Evolutionary conservation across 2,113 vertebrate species (phyloP).

Genomic region (Phyllostomus hastatus): DNA sequence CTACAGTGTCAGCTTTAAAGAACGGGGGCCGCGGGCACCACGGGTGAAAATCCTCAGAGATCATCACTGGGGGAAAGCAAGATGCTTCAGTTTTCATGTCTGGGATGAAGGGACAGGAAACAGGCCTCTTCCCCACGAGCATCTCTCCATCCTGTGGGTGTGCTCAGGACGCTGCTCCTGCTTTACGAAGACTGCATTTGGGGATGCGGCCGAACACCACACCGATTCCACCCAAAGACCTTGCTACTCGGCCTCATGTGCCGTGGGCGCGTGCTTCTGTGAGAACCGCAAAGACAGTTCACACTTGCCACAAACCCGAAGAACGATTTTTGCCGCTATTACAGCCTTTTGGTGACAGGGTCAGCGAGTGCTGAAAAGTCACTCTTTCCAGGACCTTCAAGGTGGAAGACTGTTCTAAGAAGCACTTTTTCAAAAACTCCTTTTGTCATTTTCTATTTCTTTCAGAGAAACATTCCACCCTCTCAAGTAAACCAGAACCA

Average conservation of each 20-base stretch:
- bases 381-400: neutral
- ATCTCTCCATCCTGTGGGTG: neutral
- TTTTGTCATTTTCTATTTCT: neutral
- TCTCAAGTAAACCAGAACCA: neutral
- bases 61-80: neutral
- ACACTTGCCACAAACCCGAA: neutral
- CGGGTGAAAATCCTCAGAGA: neutral
- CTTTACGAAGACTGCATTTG: neutral
- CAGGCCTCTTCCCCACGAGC: rapidly evolving
- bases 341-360: neutral
- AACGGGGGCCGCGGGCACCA: neutral
- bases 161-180: rapidly evolving
- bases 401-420: neutral
- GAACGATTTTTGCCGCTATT: neutral
- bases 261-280: rapidly evolving
- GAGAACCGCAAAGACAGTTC: neutral
- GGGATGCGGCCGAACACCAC: neutral
- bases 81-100: neutral
- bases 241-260: rapidly evolving
- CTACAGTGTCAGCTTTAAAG: neutral
- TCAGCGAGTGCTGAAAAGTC: neutral
- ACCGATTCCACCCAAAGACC: neutral
- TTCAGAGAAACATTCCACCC: neutral
- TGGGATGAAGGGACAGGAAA: rapidly evolving
- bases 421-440: neutral